phyloP scores from a whole-genome alignment of 2,797 vertebrate genomes.

The Myripristis jacobus region DNA sequence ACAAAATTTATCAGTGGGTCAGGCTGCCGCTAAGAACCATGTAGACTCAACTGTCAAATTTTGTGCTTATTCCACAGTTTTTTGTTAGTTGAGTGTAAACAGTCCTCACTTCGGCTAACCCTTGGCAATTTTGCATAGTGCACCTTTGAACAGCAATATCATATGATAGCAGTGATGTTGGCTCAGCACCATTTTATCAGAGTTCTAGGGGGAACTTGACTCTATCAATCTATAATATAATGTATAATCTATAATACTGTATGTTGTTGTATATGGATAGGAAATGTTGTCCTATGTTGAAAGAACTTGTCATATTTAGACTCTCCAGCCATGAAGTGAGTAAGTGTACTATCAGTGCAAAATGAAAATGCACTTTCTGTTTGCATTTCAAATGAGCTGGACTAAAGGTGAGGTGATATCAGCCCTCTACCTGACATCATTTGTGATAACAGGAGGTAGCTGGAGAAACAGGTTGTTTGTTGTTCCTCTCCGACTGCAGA shows the following conservation, averaged over 20 bases:
- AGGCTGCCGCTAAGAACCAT: no score
- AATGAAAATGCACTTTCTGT: neutral
- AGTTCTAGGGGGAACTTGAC: conserved; percentile 1
- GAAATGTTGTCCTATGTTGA: no score
- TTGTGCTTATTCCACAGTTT: no score
- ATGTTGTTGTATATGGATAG: neutral
- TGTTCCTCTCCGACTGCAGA: conserved; percentile 11
- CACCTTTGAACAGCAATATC: conserved; percentile 6
- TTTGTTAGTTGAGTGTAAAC: no score
- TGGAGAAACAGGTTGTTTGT: conserved; percentile 32
- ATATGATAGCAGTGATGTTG: neutral
- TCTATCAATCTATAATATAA: conserved; percentile 16
- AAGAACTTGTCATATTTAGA: no score
- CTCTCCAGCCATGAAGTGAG: no score
- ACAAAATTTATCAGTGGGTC: no score
- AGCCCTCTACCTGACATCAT: neutral
- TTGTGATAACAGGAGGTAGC: conserved; percentile 2
- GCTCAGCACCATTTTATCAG: neutral
- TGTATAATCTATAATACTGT: neutral
- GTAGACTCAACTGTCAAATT: no score
- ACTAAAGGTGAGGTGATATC: neutral
- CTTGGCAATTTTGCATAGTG: no score
- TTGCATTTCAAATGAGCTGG: neutral
- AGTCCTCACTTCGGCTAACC: no score
- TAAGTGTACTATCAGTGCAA: no score